Conservation (phyloP, 2,888 invertebrate genomes). For the Dimorphilus gyrociliatus region DNA sequence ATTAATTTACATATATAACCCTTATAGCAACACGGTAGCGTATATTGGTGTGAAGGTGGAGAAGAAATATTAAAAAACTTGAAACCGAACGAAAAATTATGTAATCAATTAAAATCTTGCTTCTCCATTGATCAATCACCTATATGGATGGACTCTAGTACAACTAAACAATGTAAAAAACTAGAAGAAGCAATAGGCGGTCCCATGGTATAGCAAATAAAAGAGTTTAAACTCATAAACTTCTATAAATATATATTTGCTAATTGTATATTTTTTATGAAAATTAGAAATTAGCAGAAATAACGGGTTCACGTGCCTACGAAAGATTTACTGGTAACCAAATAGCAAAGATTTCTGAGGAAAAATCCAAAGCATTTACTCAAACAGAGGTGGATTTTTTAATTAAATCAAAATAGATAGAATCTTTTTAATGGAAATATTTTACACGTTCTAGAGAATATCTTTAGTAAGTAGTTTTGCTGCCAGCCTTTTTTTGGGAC, state of each 20-base stretch:
- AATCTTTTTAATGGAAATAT: no score
- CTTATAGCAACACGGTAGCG: slow-evolving; percentile 85
- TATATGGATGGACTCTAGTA: slow-evolving; percentile 91
- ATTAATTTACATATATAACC: no score
- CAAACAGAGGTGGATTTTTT: slow-evolving; percentile 48
- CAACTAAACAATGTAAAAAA: slow-evolving; percentile 52
- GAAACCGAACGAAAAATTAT: slow-evolving; percentile 48
- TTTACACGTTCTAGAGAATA: slow-evolving; percentile 49
- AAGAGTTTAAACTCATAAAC: background rate
- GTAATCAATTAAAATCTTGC: slow-evolving; percentile 35
- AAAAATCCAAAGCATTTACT: slow-evolving; percentile 51
- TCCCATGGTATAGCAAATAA: slow-evolving; percentile 43
- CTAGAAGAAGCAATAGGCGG: slow-evolving; percentile 70
- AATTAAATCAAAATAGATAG: background rate
- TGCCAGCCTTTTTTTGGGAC: slow-evolving; percentile 68
- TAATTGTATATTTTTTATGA: no score
- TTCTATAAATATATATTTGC: slow-evolving; percentile 4
- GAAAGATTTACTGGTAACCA: slow-evolving; percentile 84
- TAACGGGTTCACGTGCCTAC: slow-evolving; percentile 71
- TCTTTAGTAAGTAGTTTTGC: slow-evolving; percentile 84
- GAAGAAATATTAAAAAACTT: slow-evolving; percentile 48
- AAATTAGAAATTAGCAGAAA: slow-evolving; percentile 55
- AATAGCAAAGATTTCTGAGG: slow-evolving; percentile 68
- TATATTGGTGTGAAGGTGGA: slow-evolving; percentile 75
- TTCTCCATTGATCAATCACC: slow-evolving; percentile 69